Evolutionary conservation across 2,797 vertebrate genomes (phyloP).

Genomic region (Ara ararauna): DNA sequence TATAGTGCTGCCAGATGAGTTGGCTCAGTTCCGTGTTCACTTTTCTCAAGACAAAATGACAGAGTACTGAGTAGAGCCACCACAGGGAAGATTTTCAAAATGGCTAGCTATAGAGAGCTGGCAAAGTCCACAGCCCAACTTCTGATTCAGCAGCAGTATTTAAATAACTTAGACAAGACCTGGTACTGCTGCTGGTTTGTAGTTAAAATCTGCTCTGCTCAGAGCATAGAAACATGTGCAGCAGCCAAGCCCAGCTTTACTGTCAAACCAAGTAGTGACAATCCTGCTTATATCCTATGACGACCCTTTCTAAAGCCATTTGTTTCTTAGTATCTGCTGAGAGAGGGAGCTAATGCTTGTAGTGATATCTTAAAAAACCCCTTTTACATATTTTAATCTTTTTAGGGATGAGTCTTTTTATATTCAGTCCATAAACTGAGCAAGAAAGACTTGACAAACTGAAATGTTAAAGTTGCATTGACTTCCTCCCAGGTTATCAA

Average conservation of each 20-base stretch:
- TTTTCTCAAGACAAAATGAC: neutral
- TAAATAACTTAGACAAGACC: neutral
- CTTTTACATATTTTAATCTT: neutral
- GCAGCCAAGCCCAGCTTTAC: neutral
- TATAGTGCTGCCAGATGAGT: neutral
- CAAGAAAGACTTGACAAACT: neutral
- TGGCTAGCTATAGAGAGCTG: neutral
- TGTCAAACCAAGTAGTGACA: neutral
- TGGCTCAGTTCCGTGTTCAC: neutral
- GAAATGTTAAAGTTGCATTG: neutral
- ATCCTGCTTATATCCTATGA: neutral
- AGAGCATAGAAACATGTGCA: neutral
- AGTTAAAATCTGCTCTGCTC: neutral
- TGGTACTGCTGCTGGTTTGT: neutral
- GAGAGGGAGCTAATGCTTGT: neutral
- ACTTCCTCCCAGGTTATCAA: constrained; percentile 5
- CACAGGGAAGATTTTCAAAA: neutral
- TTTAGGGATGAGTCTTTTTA: neutral
- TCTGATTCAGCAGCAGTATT: neutral
- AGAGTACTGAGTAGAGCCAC: neutral
- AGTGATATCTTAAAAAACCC: neutral
- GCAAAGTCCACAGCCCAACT: neutral
- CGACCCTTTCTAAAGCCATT: neutral
- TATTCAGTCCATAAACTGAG: neutral
- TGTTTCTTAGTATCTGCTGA: neutral